Conservation (phyloP, 2,797 vertebrate species). For the Dicrostonyx torquatus region DNA sequence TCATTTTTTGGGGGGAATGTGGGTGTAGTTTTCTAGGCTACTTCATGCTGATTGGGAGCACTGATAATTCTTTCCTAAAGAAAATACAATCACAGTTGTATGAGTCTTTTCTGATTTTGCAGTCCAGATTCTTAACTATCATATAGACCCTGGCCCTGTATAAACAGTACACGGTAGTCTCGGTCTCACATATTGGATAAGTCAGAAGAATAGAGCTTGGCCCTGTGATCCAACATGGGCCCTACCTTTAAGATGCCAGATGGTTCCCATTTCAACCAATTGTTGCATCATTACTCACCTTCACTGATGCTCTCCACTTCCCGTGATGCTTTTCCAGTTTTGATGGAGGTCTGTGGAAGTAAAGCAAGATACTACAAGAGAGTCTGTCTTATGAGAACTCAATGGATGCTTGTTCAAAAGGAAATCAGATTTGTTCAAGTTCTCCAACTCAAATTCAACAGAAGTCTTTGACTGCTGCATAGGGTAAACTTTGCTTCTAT, state of each 20-base stretch:
- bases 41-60: no score
- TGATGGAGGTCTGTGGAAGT: not conserved
- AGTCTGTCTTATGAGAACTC: not conserved
- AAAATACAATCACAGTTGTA: conserved; percentile 12
- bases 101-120: conserved; percentile 29
- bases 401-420: not conserved
- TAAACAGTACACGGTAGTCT: not conserved
- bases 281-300: not conserved
- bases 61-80: no score
- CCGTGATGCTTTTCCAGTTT: not conserved
- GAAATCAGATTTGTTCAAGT: not conserved
- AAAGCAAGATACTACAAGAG: not conserved
- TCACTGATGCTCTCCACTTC: not conserved
- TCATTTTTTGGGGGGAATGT: no score
- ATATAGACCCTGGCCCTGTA: not conserved
- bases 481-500: not conserved
- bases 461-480: not conserved
- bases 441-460: conserved; percentile 29
- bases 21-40: no score
- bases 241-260: conserved; percentile 5
- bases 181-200: not conserved
- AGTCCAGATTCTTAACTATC: not conserved
- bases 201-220: not conserved
- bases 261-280: not conserved
- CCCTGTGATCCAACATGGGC: not conserved